Base-by-base conservation (phyloP, 2,888 invertebrate genomes). In the Ectropis crepuscularia region DNA sequence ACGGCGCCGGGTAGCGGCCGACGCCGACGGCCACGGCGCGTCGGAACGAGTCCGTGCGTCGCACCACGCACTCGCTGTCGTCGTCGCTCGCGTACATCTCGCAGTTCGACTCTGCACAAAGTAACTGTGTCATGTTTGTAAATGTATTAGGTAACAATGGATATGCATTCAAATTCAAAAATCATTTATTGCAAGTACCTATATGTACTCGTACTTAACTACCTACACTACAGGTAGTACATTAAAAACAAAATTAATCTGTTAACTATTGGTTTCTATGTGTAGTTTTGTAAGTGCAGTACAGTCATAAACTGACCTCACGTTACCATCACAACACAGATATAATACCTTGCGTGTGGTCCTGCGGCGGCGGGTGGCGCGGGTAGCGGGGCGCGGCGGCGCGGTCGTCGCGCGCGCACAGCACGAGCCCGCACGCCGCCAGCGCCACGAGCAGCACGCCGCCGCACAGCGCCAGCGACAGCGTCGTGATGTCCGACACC, bases 61-160 rank as follows among this genome's bases (percentile, higher is more conserved):
- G 73, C 45, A 91, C 80, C 70, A 90, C 90, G 74, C 86, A 89
- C 38, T 92, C 92, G 78, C 90, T 92, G 8, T 84, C 89, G 53
- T 91, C 92, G 54, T 92, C 92, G 73, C 92, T 92, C 68, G 87
- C 91, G 74, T 76, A 91, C 0, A 88, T 90, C 65, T 91, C 92
- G 77, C 91, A 92, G 72, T 90, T 90, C 6, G 90, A 89, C 73
- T 90, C 90, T 90, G 80, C 7, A 81, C 83, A 64, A 61, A 12
- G 8, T 54, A 42, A 9, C 54, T 64, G 51, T 42, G 5, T 61
- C 6, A 45, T n/a, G 6, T 47, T 16, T 8, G 12, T 12, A 47
- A 47, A 47, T 41, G 9, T 41, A 41, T 41, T 41, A 0, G 36
- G n/a, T n/a, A n/a, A 55, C 54, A 6, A n/a, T n/a, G 8, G 16